These are phyloP conservation scores for Fragum whitleyi DNA, from an alignment of 2,888 invertebrate genomes.

Conservation along the genomic window DNA sequence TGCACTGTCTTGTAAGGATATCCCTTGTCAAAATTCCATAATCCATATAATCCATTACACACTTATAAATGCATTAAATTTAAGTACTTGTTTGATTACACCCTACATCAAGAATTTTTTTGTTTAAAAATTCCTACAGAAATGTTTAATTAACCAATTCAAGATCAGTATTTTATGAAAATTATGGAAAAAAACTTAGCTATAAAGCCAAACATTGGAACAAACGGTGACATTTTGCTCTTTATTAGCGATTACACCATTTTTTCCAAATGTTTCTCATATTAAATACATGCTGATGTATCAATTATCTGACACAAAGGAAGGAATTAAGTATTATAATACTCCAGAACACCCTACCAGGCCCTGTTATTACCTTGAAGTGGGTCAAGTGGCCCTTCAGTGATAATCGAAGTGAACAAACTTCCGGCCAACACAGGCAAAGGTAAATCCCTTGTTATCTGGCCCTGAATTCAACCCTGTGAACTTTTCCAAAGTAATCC, in stretches of 20 bases:
- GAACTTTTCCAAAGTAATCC: too few relatives aligned
- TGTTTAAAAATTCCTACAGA: too few relatives aligned
- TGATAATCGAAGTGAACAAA: constrained; percentile 10
- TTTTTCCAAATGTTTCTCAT: too few relatives aligned
- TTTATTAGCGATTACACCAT: too few relatives aligned
- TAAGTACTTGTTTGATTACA: neutral
- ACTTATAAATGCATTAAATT: neutral
- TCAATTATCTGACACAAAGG: neutral
- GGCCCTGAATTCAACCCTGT: neutral
- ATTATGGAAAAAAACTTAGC: too few relatives aligned
- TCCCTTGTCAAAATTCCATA: neutral
- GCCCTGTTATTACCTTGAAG: neutral
- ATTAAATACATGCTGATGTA: too few relatives aligned
- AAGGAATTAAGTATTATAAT: neutral
- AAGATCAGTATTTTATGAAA: too few relatives aligned
- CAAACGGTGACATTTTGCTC: too few relatives aligned
- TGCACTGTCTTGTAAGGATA: neutral
- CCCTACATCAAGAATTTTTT: neutral
- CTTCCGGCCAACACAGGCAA: neutral
- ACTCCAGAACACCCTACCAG: neutral
- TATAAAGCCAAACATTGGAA: too few relatives aligned
- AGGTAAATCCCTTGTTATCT: constrained; percentile 14
- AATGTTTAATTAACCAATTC: too few relatives aligned
- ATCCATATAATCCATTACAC: neutral
- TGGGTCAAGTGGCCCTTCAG: constrained; percentile 2